Conservation (phyloP, 2,797 vertebrate genomes). For the Pitangus sulphuratus region DNA sequence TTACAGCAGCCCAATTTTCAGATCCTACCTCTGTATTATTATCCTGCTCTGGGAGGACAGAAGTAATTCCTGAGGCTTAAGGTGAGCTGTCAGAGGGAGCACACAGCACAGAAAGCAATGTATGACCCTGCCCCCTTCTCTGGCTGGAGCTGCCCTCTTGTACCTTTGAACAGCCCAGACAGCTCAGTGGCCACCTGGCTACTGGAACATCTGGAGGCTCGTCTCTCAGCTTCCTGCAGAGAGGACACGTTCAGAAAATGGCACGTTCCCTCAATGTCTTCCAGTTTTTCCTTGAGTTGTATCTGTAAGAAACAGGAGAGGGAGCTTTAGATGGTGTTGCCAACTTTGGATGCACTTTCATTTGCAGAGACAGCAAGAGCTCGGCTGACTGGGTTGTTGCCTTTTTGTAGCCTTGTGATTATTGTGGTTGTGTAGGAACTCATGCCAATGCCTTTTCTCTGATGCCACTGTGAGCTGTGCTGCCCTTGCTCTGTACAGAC, state of each 20-base stretch:
- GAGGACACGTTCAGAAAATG: conserved; percentile 19
- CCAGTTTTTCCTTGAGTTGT: conserved; percentile 17
- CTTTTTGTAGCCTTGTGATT: not conserved
- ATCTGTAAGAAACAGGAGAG: not conserved
- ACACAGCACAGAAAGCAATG: not conserved
- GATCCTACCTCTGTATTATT: not conserved
- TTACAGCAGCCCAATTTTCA: not conserved
- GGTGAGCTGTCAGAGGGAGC: not conserved
- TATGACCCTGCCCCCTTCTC: not conserved
- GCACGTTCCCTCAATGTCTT: conserved; percentile 14
- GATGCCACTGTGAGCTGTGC: not conserved
- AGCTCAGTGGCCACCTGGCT: not conserved
- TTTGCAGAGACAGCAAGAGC: not conserved
- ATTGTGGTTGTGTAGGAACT: not conserved
- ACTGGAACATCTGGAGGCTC: not conserved
- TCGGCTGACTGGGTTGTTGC: not conserved
- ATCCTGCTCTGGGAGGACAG: not conserved
- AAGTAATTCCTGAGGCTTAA: not conserved
- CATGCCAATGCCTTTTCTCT: not conserved
- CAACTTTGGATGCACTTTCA: not conserved
- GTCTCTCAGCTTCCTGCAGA: conserved; percentile 53
- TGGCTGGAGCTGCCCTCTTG: not conserved
- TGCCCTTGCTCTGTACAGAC: not conserved
- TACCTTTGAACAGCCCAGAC: conserved; percentile 58
- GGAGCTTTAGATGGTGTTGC: not conserved